phyloP scores from a whole-genome alignment of 2,797 vertebrate genomes.

The Lacerta bilineata region DNA sequence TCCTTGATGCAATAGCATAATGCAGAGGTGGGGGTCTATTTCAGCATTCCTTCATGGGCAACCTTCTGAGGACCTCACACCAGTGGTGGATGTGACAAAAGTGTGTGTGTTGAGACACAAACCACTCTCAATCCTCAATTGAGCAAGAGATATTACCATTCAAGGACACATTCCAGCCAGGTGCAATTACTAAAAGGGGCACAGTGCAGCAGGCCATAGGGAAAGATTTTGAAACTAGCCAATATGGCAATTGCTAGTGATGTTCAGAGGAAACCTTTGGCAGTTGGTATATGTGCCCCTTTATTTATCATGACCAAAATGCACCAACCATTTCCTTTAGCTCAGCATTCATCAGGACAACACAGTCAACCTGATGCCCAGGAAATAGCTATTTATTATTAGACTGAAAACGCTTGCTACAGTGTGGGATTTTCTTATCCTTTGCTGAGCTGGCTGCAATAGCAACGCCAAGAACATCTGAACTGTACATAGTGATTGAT shows the following conservation, averaged over 20 bases:
- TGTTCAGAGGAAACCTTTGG: not conserved
- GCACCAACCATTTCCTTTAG: slow-evolving; percentile 19
- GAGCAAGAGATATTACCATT: not conserved
- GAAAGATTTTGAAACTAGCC: not conserved
- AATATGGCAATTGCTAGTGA: not conserved
- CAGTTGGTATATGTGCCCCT: not conserved
- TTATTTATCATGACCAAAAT: not conserved
- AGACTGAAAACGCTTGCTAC: not conserved
- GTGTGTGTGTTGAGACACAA: too few species aligned
- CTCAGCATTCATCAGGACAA: not conserved
- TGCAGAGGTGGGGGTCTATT: not conserved
- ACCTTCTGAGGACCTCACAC: not conserved
- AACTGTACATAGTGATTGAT: not conserved
- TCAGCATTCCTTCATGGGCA: not conserved
- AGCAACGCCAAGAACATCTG: not conserved
- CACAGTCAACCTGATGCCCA: not conserved
- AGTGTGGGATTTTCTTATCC: not conserved
- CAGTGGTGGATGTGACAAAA: too few species aligned
- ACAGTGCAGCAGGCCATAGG: too few species aligned
- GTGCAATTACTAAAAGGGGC: not conserved
- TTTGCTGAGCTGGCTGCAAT: not conserved
- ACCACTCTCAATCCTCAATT: not conserved
- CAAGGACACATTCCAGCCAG: not conserved
- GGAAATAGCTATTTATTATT: slow-evolving; percentile 13
- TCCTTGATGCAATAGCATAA: too few species aligned